These are phyloP conservation scores for Nettapus auritus DNA, from an alignment of 2,113 vertebrate species.

Conservation along the genomic window DNA sequence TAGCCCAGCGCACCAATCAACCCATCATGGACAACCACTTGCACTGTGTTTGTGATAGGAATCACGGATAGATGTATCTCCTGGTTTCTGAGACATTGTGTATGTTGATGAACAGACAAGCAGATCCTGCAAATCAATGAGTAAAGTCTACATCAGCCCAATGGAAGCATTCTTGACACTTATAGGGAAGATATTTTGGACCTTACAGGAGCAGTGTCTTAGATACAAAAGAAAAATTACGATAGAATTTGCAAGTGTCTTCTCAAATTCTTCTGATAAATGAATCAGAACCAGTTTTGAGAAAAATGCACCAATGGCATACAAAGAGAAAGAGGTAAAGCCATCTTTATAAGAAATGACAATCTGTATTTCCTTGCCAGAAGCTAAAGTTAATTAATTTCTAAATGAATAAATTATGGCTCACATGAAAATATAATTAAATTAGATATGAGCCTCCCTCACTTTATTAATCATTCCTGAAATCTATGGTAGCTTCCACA, in stretches of 20 bases:
- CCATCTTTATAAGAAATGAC: not conserved
- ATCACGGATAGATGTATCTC: not conserved
- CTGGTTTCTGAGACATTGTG: not conserved
- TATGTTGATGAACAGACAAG: not conserved
- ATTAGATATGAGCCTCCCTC: not conserved
- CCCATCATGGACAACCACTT: not conserved
- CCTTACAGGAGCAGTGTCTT: not conserved
- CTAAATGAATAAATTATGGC: conserved; percentile 12
- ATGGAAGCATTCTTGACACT: not conserved
- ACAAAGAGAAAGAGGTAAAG: not conserved
- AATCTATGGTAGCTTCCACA: not conserved
- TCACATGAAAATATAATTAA: not conserved
- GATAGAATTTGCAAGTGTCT: not conserved
- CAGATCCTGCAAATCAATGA: not conserved
- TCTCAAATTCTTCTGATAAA: not conserved
- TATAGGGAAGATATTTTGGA: not conserved
- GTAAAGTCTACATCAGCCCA: not conserved
- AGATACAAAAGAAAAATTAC: not conserved
- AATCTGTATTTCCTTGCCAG: not conserved
- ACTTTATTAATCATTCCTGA: conserved; percentile 2
- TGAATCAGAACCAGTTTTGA: not conserved
- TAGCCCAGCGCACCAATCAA: not conserved
- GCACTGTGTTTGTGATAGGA: not conserved
- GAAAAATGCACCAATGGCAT: not conserved
- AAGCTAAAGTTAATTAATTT: conserved; percentile 9